Evolutionary conservation across 2,888 invertebrate genomes (phyloP), one percentile per base, ranked within the genome.

Genomic region (Heliconius ethilla): DNA sequence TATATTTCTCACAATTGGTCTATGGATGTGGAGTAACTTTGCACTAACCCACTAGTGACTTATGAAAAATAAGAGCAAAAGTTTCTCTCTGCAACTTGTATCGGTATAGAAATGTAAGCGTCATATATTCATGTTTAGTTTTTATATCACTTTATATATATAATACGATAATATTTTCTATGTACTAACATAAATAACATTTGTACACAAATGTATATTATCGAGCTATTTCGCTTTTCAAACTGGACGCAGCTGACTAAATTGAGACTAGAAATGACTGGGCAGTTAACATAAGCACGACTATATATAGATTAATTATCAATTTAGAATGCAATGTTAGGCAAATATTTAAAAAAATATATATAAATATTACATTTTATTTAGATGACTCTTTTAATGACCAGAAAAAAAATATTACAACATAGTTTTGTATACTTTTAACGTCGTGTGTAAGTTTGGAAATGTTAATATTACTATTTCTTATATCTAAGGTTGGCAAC

Each of bases 241-340:
- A 70, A 69, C n/a, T 66, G 33, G 33, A 33, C 66, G 18, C 66
- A 37, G 33, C 22, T 66, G 33, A 22, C 10, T 65, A 66, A 22
- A n/a, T 22, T 37, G 37, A 22, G n/a, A 25, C 62, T 25, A 25
- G 62, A 66, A 66, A 66, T 4, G 33, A 66, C 66, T 37, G 22
- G n/a, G 33, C 22, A 37, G 22, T 37, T 65, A 29, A 29, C 2
- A 33, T n/a, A 22, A 33, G 10, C 11, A 25, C n/a, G 11, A 37
- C 66, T 66, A 66, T 22, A 66, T 66, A 66, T 66, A 66, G 33
- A 67, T 10, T 66, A 67, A 67, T 10, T 66, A 67, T 67, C n/a
- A 67, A 22, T 37, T 67, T 37, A n/a, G 33, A 67, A 67, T 66
- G 62, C 11, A 66, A 11, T 37, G n/a, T 33, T 37, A 37, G 9